These are phyloP conservation scores for Rallus crepitans DNA, from an alignment of 2,797 vertebrate species.

Conservation along the genomic window DNA sequence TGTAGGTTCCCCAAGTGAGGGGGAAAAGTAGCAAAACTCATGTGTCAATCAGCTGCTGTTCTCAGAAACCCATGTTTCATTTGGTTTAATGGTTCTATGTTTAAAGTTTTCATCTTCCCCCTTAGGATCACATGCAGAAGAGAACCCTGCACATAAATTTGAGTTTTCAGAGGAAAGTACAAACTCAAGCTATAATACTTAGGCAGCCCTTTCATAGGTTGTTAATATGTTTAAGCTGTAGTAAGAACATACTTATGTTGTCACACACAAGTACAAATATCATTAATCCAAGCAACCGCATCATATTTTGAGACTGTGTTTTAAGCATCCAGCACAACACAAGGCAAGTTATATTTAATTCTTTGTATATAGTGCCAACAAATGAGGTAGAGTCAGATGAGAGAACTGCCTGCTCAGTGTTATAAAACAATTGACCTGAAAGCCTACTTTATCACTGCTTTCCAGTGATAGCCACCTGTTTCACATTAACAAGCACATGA, in stretches of 20 bases:
- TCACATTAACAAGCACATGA: background rate
- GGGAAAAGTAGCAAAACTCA: background rate
- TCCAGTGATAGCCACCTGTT: background rate
- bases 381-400: background rate
- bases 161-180: background rate
- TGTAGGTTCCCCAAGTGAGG: background rate
- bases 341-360: conserved; percentile 15
- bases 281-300: background rate
- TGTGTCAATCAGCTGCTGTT: background rate
- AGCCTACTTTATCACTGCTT: background rate
- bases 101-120: background rate
- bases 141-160: background rate
- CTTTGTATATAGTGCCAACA: background rate
- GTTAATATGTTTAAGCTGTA: background rate
- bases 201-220: background rate
- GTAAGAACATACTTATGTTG: background rate
- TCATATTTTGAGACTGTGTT: background rate
- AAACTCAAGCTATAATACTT: background rate
- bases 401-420: conserved; percentile 1
- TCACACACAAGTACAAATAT: background rate
- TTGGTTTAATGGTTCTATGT: background rate
- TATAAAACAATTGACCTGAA: conserved; percentile 16
- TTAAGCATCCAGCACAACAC: background rate
- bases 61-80: rapidly evolving
- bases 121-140: background rate